Evolutionary conservation across 2,797 vertebrate genomes (phyloP).

Genomic region (Lophotriccus pileatus): DNA sequence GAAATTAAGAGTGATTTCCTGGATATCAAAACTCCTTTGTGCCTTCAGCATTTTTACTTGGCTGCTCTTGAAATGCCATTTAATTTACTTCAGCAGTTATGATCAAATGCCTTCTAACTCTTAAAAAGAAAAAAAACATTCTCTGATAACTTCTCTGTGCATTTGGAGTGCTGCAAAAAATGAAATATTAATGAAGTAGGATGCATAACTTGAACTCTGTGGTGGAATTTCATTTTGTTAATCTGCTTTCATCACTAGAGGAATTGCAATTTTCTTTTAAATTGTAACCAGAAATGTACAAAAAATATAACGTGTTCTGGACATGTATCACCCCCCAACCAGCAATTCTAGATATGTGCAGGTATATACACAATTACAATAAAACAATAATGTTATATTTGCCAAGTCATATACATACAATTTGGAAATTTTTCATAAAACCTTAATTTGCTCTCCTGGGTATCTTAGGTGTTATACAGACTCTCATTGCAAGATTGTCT

Average conservation of each 20-base stretch:
- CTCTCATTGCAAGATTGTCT: background rate
- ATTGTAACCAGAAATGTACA: background rate
- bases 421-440: background rate
- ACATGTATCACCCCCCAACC: background rate
- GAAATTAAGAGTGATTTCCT: conserved; percentile 42
- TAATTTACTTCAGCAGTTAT: conserved; percentile 54
- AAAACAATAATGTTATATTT: background rate
- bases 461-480: background rate
- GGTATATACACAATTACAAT: background rate
- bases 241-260: background rate
- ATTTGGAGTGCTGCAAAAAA: conserved; percentile 27
- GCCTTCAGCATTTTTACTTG: conserved; percentile 40
- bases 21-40: background rate
- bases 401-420: background rate
- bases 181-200: conserved; percentile 57
- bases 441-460: background rate
- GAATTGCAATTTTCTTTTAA: background rate
- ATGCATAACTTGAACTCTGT: background rate
- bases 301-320: background rate
- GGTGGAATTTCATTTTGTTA: background rate
- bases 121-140: background rate
- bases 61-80: conserved; percentile 56
- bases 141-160: conserved; percentile 35
- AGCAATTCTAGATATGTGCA: background rate
- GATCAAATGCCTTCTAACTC: conserved; percentile 47